Base-by-base conservation (phyloP, 2,888 invertebrate genomes). In the Aradus depressus region DNA sequence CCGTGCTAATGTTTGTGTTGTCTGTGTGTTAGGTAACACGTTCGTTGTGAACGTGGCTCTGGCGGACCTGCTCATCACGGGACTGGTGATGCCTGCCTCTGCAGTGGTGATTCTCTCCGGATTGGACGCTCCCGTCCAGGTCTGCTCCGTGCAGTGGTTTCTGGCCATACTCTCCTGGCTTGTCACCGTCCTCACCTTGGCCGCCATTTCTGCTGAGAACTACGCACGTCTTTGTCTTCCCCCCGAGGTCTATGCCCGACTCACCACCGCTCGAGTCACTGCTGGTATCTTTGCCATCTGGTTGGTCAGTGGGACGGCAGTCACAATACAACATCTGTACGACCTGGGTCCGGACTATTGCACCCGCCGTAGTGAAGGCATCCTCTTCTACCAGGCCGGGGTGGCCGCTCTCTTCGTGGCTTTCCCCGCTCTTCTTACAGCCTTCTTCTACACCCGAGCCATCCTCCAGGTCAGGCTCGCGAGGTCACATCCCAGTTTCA, bases 271-370 rank as follows among this genome's bases (percentile, higher is more conserved):
- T 34, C 67, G 68, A 44, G 75, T 78, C 56, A 77, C 78, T 0
- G 61, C 70, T 0, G 64, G 76, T 1, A 68, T 79, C 12, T 51
- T 79, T 12, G 42, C 67, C 3, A 70, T 80, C 10, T 82, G 82
- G 76, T 52, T 68, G 2, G 56, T 77, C 10, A 74, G 80, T 41
- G 68, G 73, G 1, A 60, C 68, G 2, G 68, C 75, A 4, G 77
- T 80, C 0, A 74, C 72, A 1, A 62, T 77, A 1, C 84, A 85
- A 58, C 79, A 79, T 42, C 71, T 72, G 34, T 64, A 74, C 22
- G 71, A 73, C 10, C 64, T 77, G 1, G 81, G 81, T 21, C 81
- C 81, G 50, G 81, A 83, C 60, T 81, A 82, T 61, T 84, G 84
- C 64, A 70, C 71, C 18, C 54, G 60, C 37, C 48, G 41, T 38